Evolutionary conservation across 2,888 invertebrate genomes (phyloP).

Genomic region (Myopa tessellatipennis): DNA sequence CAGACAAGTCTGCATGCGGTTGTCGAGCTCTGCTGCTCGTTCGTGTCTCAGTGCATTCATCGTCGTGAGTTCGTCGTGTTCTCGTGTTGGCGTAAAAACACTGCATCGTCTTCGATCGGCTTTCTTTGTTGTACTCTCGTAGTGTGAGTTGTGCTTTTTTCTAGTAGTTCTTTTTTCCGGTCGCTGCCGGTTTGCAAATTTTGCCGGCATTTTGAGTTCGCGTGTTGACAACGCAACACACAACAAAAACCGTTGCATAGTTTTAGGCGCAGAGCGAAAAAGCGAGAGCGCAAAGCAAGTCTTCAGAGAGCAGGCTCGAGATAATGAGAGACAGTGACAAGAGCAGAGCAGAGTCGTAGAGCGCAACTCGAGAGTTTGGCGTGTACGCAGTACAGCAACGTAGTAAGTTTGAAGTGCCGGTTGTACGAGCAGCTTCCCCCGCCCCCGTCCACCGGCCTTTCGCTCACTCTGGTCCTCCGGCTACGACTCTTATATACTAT

Average conservation of each 20-base stretch:
- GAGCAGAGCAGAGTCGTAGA: not conserved
- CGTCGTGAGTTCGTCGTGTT: not conserved
- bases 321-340: not conserved
- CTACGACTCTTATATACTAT: not conserved
- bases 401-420: conserved; percentile 50
- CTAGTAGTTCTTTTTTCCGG: not conserved
- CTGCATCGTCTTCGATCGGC: conserved; percentile 30
- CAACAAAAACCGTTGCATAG: conserved; percentile 15
- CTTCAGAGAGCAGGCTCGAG: not conserved
- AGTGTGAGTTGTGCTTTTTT: not conserved
- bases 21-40: not conserved
- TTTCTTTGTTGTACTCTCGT: conserved; percentile 11
- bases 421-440: conserved; percentile 46
- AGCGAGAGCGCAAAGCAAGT: not conserved
- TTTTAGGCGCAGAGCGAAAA: conserved; percentile 34
- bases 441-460: not conserved
- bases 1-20: conserved; percentile 7
- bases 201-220: conserved; percentile 28
- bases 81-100: not conserved
- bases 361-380: conserved; percentile 23
- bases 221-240: conserved; percentile 4
- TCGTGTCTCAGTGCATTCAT: not conserved
- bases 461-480: not conserved
- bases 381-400: conserved; percentile 10
- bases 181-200: conserved; percentile 2